phyloP scores from a whole-genome alignment of 1,140 invertebrate genomes.

The Drosophila truncata region DNA sequence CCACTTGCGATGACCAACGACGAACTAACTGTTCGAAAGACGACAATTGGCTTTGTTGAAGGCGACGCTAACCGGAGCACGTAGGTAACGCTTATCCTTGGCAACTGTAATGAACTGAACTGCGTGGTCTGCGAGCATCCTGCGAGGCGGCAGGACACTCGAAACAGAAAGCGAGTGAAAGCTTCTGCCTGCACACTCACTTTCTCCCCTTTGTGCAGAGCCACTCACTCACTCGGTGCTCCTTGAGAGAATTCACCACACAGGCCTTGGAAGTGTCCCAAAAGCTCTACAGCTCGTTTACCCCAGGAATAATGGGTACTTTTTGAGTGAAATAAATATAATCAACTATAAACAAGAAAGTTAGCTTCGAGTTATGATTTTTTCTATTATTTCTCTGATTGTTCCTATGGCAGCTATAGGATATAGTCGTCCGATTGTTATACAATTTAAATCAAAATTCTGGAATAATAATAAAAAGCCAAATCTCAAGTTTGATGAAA shows the following conservation, averaged over 20 bases:
- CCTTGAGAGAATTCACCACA: neutral
- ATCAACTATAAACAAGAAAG: too few species aligned
- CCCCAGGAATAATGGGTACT: neutral
- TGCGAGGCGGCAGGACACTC: slow-evolving; percentile 31
- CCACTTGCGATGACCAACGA: slow-evolving; percentile 5
- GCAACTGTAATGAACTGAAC: slow-evolving; percentile 75
- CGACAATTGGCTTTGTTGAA: slow-evolving; percentile 7
- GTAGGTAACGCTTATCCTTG: slow-evolving; percentile 72
- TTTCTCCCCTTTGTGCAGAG: neutral
- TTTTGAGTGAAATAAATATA: slow-evolving; percentile 2
- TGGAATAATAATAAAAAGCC: too few species aligned
- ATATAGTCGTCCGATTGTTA: too few species aligned
- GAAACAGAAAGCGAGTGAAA: slow-evolving; percentile 35
- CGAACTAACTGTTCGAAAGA: slow-evolving; percentile 17
- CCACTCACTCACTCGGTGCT: neutral
- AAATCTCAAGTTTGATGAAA: too few species aligned
- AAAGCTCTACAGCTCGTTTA: neutral
- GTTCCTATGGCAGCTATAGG: too few species aligned
- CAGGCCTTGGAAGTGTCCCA: slow-evolving; percentile 9
- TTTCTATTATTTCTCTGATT: too few species aligned
- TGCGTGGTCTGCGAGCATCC: slow-evolving; percentile 56
- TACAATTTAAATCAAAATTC: too few species aligned
- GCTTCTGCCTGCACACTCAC: slow-evolving; percentile 23
- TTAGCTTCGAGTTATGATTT: too few species aligned
- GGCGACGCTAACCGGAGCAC: slow-evolving; percentile 43